Evolutionary conservation across 1,140 invertebrate species (phyloP), one percentile per base, ranked within the genome.

Genomic region (Lucilia cuprina): DNA sequence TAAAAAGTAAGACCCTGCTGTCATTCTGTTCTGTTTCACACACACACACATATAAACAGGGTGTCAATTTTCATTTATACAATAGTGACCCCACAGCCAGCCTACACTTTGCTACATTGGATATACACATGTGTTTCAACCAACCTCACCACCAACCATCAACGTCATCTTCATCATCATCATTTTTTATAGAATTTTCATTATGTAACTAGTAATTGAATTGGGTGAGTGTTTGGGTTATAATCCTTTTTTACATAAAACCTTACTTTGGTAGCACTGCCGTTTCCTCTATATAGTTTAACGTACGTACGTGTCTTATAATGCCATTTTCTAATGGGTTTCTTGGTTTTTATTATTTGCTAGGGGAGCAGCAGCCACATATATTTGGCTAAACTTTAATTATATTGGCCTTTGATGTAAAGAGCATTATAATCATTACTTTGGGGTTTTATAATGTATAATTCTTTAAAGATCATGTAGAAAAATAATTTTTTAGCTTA

Each of bases 221-320:
- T 70, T 70, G 65, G 65, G n/a, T 70, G 65, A 70, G n/a, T 70
- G 65, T 70, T 70, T 70, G 65, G 65, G 65, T 70, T 70, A 70
- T 70, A 70, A 70, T 70, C 65, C 65, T 70, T 70, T 65, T 21
- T 21, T 70, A 55, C 50, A 55, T 55, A 55, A 55, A 55, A 14
- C 50, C 50, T 55, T n/a, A 55, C 50, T 49, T 12, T 49, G 17
- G 12, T 55, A 55, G 50, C 50, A 12, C 3, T 55, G 17, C 50
- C 50, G 50, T 13, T 55, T 55, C 50, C 50, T 55, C 12, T 55
- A n/a, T n/a, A n/a, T n/a, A 55, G 3, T 55, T 55, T 55, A 17
- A 13, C 50, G 17, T 2, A 55, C 13, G 17, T 14, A 55, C 9
- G 17, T 55, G 8, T 55, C 17, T 17, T 55, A 55, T 55, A 55